Conservation (phyloP, 2,888 invertebrate species). For the Girardia tigrina region DNA sequence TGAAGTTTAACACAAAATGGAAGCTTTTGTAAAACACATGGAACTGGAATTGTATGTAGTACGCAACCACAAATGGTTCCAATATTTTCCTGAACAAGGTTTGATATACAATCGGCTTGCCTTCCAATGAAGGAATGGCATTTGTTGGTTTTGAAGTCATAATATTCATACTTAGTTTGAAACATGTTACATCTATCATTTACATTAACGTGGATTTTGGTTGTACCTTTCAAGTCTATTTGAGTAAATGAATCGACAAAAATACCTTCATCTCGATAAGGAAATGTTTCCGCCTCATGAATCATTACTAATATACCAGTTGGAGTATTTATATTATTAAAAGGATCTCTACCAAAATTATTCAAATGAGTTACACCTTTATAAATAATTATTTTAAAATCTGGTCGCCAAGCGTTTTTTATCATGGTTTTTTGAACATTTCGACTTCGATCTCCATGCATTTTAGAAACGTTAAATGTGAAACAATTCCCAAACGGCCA, state of each 20-base stretch:
- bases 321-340: constrained; percentile 27
- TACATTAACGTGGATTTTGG: constrained; percentile 25
- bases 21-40: constrained; percentile 4
- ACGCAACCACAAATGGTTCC: constrained; percentile 28
- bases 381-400: constrained; percentile 33
- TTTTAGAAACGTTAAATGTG: constrained; percentile 25
- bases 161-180: constrained; percentile 25
- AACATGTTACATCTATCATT: neutral
- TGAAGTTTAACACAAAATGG: constrained; percentile 29
- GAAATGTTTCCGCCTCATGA: constrained; percentile 34
- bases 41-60: constrained; percentile 25
- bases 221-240: constrained; percentile 21
- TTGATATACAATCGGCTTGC: constrained; percentile 30
- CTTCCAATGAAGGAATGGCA: constrained; percentile 21
- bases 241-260: constrained; percentile 27
- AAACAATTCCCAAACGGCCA: constrained; percentile 35
- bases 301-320: constrained; percentile 32
- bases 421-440: constrained; percentile 6
- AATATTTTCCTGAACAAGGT: constrained; percentile 24
- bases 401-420: constrained; percentile 25
- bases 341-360: neutral
- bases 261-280: constrained; percentile 30
- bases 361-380: constrained; percentile 29
- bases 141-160: constrained; percentile 30
- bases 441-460: neutral